Conservation (phyloP, 2,113 vertebrate species). For the Tyto alba region DNA sequence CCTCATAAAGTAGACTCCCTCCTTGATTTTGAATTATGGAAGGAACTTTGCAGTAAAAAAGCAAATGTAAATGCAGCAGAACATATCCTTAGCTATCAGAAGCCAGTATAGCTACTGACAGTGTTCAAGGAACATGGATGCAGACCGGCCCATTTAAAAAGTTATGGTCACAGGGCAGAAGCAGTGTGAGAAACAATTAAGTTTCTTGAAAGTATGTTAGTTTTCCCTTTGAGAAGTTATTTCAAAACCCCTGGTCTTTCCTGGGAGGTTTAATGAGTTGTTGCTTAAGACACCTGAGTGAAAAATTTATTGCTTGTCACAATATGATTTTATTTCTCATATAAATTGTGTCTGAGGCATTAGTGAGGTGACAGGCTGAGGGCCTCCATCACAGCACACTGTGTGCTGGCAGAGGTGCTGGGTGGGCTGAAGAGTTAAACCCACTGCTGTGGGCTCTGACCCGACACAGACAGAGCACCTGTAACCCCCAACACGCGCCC, state of each 20-base stretch:
- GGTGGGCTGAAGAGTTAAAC: not conserved
- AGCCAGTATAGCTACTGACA: not conserved
- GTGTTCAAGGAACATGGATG: not conserved
- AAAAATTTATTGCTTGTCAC: not conserved
- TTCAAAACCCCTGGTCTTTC: not conserved
- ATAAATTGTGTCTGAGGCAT: not conserved
- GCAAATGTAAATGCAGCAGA: not conserved
- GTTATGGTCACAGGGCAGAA: not conserved
- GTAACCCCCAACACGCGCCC: not conserved
- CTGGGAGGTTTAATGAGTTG: not conserved
- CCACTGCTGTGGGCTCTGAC: not conserved
- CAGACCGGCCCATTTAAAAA: not conserved
- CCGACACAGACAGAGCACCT: not conserved
- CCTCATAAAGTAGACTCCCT: not conserved
- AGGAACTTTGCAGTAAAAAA: not conserved
- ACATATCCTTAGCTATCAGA: not conserved
- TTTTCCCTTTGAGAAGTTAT: not conserved
- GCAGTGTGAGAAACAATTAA: not conserved
- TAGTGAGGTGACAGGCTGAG: not conserved
- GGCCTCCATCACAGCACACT: not conserved
- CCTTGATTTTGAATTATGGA: not conserved
- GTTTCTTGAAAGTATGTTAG: not conserved
- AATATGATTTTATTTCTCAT: not conserved
- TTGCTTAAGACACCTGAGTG: not conserved
- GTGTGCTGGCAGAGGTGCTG: not conserved